phyloP scores from a whole-genome alignment of 2,113 vertebrate genomes.

The Vulpes lagopus region DNA sequence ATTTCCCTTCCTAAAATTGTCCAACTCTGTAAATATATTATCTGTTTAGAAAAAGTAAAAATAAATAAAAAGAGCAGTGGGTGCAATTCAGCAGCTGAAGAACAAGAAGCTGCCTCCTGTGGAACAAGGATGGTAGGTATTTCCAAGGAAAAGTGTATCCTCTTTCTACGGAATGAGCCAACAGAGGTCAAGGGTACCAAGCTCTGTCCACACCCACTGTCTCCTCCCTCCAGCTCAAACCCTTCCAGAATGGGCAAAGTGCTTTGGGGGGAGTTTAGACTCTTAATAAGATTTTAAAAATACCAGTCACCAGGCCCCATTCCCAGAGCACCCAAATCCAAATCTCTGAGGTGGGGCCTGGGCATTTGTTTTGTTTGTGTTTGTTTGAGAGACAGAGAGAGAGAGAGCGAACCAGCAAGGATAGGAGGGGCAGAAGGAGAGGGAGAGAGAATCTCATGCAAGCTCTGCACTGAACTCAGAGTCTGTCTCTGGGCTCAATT shows the following conservation, averaged over 20 bases:
- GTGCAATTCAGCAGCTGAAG: not conserved
- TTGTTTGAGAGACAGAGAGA: too few relatives aligned
- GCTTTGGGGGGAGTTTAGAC: not conserved
- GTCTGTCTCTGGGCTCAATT: too few relatives aligned
- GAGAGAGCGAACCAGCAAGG: too few relatives aligned
- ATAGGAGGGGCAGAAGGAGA: too few relatives aligned
- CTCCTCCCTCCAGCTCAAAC: not conserved
- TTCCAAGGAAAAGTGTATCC: not conserved
- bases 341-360: not conserved
- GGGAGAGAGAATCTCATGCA: too few relatives aligned
- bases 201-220: not conserved
- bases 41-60: conserved; percentile 3
- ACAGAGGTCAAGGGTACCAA: not conserved
- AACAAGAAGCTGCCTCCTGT: not conserved
- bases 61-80: not conserved
- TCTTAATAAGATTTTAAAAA: not conserved
- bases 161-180: not conserved
- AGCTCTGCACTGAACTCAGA: too few relatives aligned
- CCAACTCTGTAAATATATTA: not conserved
- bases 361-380: not conserved
- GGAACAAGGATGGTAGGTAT: not conserved
- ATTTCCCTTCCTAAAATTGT: not conserved
- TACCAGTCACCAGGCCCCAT: not conserved
- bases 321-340: not conserved
- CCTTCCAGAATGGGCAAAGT: rapidly evolving